These are phyloP conservation scores for Cryptotermes secundus DNA, from an alignment of 1,140 invertebrate genomes.

Conservation along the genomic window DNA sequence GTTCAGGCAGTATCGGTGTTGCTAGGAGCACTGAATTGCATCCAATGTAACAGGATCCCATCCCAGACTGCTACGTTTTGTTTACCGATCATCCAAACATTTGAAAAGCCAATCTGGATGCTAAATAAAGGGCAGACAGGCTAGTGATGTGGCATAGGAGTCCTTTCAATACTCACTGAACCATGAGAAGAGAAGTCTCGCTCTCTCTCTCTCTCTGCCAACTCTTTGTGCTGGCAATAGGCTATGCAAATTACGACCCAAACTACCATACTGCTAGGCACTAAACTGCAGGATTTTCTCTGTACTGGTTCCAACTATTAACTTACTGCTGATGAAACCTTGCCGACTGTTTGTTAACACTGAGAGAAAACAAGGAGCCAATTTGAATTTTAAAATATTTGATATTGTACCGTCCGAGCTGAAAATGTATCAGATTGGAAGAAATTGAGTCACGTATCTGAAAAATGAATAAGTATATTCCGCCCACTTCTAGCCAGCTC, in stretches of 20 bases:
- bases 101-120: conserved; percentile 19
- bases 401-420: not conserved
- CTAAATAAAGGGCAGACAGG: conserved; percentile 2
- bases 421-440: too few relatives aligned
- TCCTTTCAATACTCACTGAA: not conserved
- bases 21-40: not conserved
- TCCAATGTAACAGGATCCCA: not conserved
- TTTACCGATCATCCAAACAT: conserved; percentile 12
- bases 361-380: not conserved
- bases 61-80: not conserved
- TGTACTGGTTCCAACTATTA: not conserved
- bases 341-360: not conserved
- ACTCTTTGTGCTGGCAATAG: too few relatives aligned
- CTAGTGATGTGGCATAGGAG: not conserved
- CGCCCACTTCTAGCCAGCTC: too few relatives aligned
- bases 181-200: not conserved
- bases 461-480: too few relatives aligned
- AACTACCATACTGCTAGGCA: not conserved
- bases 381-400: conserved; percentile 4
- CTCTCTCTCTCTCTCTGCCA: not conserved
- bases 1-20: not conserved
- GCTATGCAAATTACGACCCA: not conserved
- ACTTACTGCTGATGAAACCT: not conserved
- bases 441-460: too few relatives aligned
- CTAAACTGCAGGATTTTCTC: too few relatives aligned